Conservation (phyloP, 2,888 invertebrate genomes). For the Dorcus hopei region DNA sequence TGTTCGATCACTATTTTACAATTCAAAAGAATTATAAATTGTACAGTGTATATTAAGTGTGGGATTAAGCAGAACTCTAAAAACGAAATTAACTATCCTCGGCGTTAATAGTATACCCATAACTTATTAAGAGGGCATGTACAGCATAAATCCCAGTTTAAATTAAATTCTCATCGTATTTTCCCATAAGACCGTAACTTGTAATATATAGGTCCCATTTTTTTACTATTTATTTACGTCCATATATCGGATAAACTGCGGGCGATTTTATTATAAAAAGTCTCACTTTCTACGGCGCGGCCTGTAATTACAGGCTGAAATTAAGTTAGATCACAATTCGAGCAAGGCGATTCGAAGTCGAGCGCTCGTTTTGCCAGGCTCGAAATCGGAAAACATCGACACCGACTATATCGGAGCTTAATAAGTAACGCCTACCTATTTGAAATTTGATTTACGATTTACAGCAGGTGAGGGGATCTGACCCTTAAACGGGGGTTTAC, state of each 20-base stretch:
- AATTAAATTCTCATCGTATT: conserved; percentile 34
- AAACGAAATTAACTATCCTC: neutral
- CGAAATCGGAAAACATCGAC: neutral
- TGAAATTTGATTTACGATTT: conserved; percentile 42
- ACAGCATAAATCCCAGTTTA: conserved; percentile 31
- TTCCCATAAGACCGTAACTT: conserved; percentile 21
- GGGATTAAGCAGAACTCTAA: no score
- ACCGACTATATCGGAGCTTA: conserved; percentile 21
- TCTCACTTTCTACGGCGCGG: conserved; percentile 34
- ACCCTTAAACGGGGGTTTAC: conserved; percentile 22
- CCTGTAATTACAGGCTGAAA: conserved; percentile 30
- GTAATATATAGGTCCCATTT: conserved; percentile 6
- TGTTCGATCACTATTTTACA: no score
- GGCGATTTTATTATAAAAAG: conserved; percentile 29
- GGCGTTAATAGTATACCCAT: conserved; percentile 1
- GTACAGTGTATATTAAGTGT: no score
- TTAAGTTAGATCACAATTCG: conserved; percentile 19
- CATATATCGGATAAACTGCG: conserved; percentile 22
- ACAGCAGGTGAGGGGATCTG: conserved; percentile 32
- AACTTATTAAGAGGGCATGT: conserved; percentile 1
- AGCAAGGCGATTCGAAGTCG: conserved; percentile 11
- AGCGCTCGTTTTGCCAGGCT: neutral
- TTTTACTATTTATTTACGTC: conserved; percentile 28
- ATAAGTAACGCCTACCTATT: conserved; percentile 44
- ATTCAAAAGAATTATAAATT: no score